A percentile compares a stretch with the other conserved stretches of the same genome.
Evolutionary conservation across 2,888 invertebrate genomes (phyloP).

Genomic region (Drosophila barbarae): DNA sequence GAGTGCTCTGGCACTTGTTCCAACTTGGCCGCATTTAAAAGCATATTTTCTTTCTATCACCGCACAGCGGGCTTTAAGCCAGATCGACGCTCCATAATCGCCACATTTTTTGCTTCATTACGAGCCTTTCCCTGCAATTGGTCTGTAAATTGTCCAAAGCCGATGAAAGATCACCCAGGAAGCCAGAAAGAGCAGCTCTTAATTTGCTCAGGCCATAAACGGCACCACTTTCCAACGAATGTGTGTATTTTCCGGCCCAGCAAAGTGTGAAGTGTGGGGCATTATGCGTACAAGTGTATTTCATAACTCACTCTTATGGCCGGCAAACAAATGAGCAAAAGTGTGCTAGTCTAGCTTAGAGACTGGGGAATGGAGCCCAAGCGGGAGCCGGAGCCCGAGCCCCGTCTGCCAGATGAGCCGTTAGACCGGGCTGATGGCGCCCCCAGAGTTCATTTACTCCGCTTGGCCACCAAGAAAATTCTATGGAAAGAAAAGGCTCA

Average conservation of each 20-base stretch:
- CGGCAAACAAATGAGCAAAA: conserved; percentile 43
- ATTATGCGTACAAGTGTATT: conserved; percentile 32
- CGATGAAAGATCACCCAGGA: conserved; percentile 42
- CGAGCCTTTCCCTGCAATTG: conserved; percentile 26
- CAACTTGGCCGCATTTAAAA: conserved; percentile 50
- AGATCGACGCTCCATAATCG: conserved; percentile 32
- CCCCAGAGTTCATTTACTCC: conserved; percentile 68
- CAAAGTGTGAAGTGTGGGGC: conserved; percentile 35
- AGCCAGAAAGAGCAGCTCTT: conserved; percentile 29
- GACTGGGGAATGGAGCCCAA: conserved; percentile 1
- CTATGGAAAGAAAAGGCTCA: conserved; percentile 27
- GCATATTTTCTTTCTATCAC: conserved; percentile 48
- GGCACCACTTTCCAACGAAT: conserved; percentile 3
- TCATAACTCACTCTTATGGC: conserved; percentile 33
- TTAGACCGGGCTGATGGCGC: conserved; percentile 48
- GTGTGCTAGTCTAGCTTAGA: conserved; percentile 22
- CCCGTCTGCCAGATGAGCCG: conserved; percentile 41
- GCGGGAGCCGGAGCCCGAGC: neutral
- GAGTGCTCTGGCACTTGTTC: conserved; percentile 28
- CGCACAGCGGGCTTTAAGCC: conserved; percentile 10
- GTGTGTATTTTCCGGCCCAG: conserved; percentile 1
- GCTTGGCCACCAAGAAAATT: conserved; percentile 52
- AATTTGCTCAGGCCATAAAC: conserved; percentile 28
- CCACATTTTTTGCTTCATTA: conserved; percentile 49
- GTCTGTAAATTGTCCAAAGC: conserved; percentile 24